Conservation (phyloP, 2,113 vertebrate genomes). For the Megaleporinus macrocephalus region DNA sequence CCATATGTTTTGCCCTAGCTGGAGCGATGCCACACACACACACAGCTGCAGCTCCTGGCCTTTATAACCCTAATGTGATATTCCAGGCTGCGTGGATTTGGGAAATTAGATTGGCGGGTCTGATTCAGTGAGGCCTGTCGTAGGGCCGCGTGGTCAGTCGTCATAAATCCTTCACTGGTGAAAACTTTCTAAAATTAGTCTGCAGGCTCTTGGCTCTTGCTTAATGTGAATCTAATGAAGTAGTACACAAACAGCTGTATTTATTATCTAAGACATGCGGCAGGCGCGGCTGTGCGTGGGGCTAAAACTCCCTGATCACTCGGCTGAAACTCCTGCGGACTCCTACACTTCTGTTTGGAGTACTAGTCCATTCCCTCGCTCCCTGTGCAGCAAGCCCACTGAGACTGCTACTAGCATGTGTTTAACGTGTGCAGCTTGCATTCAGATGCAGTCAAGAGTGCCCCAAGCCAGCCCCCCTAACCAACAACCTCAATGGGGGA, state of each 20-base stretch:
- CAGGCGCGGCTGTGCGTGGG: background rate
- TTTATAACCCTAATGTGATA: background rate
- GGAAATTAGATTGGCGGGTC: background rate
- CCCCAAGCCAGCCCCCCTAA: slow-evolving; percentile 14
- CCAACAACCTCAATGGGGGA: slow-evolving; percentile 7
- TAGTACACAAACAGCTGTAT: background rate
- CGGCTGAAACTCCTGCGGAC: slow-evolving; percentile 9
- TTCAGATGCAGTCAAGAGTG: slow-evolving; percentile 4
- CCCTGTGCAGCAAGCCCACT: background rate
- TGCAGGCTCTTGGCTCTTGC: background rate
- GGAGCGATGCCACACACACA: background rate
- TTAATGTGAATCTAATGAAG: slow-evolving; percentile 12
- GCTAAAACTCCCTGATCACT: slow-evolving; percentile 27
- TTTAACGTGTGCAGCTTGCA: slow-evolving; percentile 28
- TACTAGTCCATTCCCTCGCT: background rate
- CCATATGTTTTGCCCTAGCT: background rate
- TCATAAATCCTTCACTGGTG: background rate
- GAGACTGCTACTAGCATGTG: slow-evolving; percentile 44
- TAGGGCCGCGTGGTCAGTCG: background rate
- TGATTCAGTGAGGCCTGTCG: slow-evolving; percentile 25
- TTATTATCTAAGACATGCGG: background rate
- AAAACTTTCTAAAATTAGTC: slow-evolving; percentile 33
- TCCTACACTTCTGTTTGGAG: background rate
- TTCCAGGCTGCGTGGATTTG: slow-evolving; percentile 14
- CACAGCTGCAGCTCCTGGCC: background rate